Base-by-base conservation (phyloP, 2,797 vertebrate species). In the Columba guinea region DNA sequence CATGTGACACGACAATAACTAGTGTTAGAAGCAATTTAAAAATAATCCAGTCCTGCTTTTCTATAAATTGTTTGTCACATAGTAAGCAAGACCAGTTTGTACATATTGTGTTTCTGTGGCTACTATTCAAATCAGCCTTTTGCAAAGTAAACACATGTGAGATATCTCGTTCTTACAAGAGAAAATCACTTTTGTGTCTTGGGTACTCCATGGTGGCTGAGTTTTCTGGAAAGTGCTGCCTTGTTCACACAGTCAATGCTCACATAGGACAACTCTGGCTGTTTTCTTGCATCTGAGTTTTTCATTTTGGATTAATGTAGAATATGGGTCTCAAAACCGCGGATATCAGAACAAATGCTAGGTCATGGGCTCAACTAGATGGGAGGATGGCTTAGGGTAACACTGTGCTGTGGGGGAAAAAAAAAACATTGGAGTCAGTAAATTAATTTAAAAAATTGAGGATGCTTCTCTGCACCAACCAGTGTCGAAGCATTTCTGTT, bases 251-350 rank as follows among this genome's bases (percentile, higher is more conserved):
- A 55, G 58, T 90, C 69, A 59, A 5, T 84, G 67, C 24, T 78
- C 55, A 46, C 28, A 22, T 2, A 88, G 20, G 28, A 69, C 30
- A 79, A 35, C 52, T 69, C 82, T 27, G 60, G 13, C 58, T 70
- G 17, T 41, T 85, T 48, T 71, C 55, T 95, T 39, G 69, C 53
- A 69, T 87, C 67, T 51, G 46, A 62, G 53, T 90, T 82, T 95
- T 93, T 78, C 13, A 13, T 37, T 92, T 91, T 90, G 80, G 55
- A 46, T 89, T 73, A 70, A 71, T 63, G 22, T 8, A 23, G 49
- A 56, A 18, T 63, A 28, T 11, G 1, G 4, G 26, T 95, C 87
- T 87, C 28, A n/a, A 53, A 90, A 48, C 63, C 60, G 17, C 2
- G 1, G 23, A 17, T 15, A 58, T 59, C 26, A 44, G 26, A 87